Conservation (phyloP, 2,888 invertebrate genomes). For the Trichogramma dendrolimi region DNA sequence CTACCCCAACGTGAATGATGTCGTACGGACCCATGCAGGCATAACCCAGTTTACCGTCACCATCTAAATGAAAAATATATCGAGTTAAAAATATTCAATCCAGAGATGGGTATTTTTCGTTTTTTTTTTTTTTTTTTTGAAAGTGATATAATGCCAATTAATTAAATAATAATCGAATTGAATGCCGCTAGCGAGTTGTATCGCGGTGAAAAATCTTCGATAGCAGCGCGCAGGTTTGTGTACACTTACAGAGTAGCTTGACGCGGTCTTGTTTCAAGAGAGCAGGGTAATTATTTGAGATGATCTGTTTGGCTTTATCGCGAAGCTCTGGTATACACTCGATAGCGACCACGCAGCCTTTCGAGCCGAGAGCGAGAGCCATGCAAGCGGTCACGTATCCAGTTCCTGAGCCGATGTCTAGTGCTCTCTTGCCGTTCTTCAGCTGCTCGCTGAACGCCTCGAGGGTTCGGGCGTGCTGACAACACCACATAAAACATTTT, state of each 20-base stretch:
- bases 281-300: conserved; percentile 67
- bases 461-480: conserved; percentile 84
- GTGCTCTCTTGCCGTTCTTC: conserved; percentile 68
- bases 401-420: conserved; percentile 92
- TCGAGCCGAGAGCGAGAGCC: conserved; percentile 74
- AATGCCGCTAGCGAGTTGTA: too few species aligned
- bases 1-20: conserved; percentile 92
- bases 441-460: conserved; percentile 78
- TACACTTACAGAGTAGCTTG: conserved; percentile 62
- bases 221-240: too few species aligned
- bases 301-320: conserved; percentile 69
- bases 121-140: too few species aligned
- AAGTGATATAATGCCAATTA: too few species aligned
- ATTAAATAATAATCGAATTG: too few species aligned
- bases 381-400: conserved; percentile 91
- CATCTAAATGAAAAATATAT: too few species aligned
- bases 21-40: conserved; percentile 74
- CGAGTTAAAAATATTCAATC: too few species aligned
- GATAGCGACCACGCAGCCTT: conserved; percentile 72
- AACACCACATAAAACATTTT: conserved; percentile 14
- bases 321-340: conserved; percentile 86
- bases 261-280: conserved; percentile 67
- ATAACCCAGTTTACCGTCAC: conserved; percentile 56
- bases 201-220: too few species aligned
- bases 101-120: too few species aligned